Evolutionary conservation across 1,140 invertebrate genomes (phyloP).

Genomic region (Scaptomyza pallida): DNA sequence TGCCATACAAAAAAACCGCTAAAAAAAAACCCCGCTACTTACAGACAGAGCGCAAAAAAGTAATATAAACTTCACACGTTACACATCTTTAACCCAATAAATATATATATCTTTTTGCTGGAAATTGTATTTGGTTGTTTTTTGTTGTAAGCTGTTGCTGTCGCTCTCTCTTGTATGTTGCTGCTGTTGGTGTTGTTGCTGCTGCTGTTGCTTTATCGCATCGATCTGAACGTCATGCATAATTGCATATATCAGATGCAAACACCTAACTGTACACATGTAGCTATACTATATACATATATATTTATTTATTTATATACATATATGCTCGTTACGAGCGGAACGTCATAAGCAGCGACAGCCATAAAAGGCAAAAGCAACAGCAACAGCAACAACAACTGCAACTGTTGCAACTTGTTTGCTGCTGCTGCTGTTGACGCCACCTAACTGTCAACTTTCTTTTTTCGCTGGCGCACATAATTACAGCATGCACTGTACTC

Average conservation of each 20-base stretch:
- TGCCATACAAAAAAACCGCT: not conserved
- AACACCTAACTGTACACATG: constrained; percentile 70
- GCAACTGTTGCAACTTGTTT: constrained; percentile 74
- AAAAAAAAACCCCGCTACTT: constrained; percentile 16
- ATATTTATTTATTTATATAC: not conserved
- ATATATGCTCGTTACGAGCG: constrained; percentile 54
- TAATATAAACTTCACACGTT: constrained; percentile 47
- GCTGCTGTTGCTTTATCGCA: constrained; percentile 34
- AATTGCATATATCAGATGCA: constrained; percentile 76
- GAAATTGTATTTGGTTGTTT: constrained; percentile 11
- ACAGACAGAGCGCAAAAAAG: not conserved
- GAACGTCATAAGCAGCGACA: constrained; percentile 52
- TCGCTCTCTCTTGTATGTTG: constrained; percentile 17
- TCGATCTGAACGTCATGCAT: constrained; percentile 68
- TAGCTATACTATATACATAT: not conserved
- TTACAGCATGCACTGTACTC: constrained; percentile 43
- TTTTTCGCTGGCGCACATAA: constrained; percentile 65
- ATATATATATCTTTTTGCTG: constrained; percentile 6
- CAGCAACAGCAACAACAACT: constrained; percentile 49
- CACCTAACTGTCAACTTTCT: constrained; percentile 80
- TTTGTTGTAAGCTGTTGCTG: constrained; percentile 25
- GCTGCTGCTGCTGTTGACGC: constrained; percentile 66
- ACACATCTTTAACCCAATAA: constrained; percentile 50
- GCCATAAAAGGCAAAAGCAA: constrained; percentile 29
- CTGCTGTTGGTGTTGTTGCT: constrained; percentile 14